Evolutionary conservation across 2,888 invertebrate genomes (phyloP), one percentile per base, ranked within the genome.

Genomic region (Nemapogon koenigi): DNA sequence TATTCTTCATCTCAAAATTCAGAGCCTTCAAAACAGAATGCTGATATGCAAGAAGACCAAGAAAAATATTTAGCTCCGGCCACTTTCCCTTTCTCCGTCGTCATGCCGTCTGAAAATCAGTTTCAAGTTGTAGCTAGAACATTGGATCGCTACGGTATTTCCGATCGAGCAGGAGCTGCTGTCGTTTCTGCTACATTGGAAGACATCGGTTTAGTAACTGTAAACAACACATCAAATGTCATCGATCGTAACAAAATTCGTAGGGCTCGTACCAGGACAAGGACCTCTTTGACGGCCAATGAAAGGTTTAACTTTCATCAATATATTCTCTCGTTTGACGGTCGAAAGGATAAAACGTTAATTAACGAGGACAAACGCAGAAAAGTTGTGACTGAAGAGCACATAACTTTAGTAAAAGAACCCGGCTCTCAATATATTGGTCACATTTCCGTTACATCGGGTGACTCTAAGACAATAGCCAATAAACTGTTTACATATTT

Each of bases 381-480:
- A 16, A 25, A 13, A 26, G 8, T 36, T 18, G 16, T 18, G 8
- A 26, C n/a, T 11, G 36, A 36, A 26, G 27, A 36, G 19, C 36
- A 36, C 27, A 36, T 36, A 4, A 6, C 16, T 18, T 7, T 33
- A 14, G 8, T 33, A 4, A 33, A 17, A 36, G 36, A 36, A 26
- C 36, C 36, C 4, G 36, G 27, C n/a, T 36, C 36, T 6, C 16
- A 26, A 36, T 36, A 36, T 13, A 10, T 36, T 6, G 36, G 36
- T 10, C 36, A 36, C 36, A 26, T 36, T 26, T 18, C 26, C 4
- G 10, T 18, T 8, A 8, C 15, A 14, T 36, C 36, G 3, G 27
- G 26, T 27, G 26, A 36, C 15, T 11, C 25, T 15, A 36, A 26
- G n/a, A 26, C 25, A 26, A 36, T 36, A 4, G 25, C 26, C 7